phyloP scores from a whole-genome alignment of 1,140 invertebrate species.

The Aleiodes sp. region DNA sequence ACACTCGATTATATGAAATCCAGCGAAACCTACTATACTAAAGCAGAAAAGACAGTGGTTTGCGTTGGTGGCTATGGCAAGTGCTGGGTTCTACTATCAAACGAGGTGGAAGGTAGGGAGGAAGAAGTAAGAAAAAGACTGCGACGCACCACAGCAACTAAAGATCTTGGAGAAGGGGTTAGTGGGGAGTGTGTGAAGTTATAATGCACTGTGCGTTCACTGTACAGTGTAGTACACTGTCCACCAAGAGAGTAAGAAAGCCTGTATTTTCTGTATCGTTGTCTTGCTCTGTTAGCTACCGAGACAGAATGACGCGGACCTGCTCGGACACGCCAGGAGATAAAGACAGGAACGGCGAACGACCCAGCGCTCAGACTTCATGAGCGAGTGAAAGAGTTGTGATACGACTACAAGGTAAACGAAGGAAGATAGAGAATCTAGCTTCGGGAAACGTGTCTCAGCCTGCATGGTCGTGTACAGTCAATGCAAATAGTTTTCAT shows the following conservation, averaged over 20 bases:
- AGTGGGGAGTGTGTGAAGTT: constrained; percentile 35
- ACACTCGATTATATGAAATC: constrained; percentile 12
- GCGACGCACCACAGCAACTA: constrained; percentile 24
- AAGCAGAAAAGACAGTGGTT: background rate
- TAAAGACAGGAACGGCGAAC: constrained; percentile 39
- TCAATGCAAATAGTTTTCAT: constrained; percentile 52
- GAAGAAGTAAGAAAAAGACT: constrained; percentile 16
- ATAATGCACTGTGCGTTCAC: constrained; percentile 49
- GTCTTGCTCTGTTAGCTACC: background rate
- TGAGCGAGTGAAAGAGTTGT: constrained; percentile 33
- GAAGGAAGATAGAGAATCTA: constrained; percentile 37
- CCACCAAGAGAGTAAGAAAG: background rate
- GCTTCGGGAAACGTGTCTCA: constrained; percentile 60
- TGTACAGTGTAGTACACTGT: no score
- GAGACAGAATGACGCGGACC: constrained; percentile 9
- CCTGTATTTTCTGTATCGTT: background rate
- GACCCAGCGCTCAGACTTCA: constrained; percentile 27
- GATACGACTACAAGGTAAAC: constrained; percentile 28
- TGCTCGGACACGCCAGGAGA: constrained; percentile 16
- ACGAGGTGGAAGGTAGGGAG: background rate
- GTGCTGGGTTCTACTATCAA: background rate
- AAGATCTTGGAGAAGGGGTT: background rate
- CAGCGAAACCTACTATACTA: background rate
- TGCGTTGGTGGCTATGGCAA: constrained; percentile 2
- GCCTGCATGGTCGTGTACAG: constrained; percentile 60